These are phyloP conservation scores for Chondrosia reniformis DNA, from an alignment of 37 sponge, comb jelly and placozoan genomes.

Conservation along the genomic window DNA sequence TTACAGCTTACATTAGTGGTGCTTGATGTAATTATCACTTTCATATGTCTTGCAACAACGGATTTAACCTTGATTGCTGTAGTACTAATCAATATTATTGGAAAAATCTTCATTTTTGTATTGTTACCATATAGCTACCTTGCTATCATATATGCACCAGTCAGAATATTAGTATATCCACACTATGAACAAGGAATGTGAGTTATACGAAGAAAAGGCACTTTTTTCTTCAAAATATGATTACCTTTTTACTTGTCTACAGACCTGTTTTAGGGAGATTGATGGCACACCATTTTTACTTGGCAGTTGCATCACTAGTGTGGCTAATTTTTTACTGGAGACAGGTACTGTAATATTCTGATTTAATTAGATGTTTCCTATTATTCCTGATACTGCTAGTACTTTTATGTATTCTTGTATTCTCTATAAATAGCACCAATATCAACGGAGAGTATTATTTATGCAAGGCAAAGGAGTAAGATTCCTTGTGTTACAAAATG, in stretches of 20 bases:
- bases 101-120: not conserved
- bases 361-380: not conserved
- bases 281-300: not conserved
- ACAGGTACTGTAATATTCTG: not conserved
- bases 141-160: not conserved
- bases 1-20: not conserved
- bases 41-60: not conserved
- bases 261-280: not conserved
- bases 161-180: not conserved
- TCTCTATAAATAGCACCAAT: not conserved
- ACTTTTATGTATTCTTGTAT: not conserved
- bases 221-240: not conserved
- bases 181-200: not conserved
- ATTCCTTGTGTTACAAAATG: not conserved
- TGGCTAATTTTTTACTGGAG: slow-evolving; percentile 5
- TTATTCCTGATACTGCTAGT: not conserved
- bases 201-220: not conserved
- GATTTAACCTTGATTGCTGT: not conserved
- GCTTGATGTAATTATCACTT: not conserved
- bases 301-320: not conserved
- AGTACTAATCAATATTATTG: not conserved
- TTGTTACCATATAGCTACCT: not conserved
- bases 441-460: not conserved
- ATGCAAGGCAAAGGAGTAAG: not conserved
- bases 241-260: not conserved